Conservation (phyloP, 2,888 invertebrate species). For the Mactromeris polynyma region DNA sequence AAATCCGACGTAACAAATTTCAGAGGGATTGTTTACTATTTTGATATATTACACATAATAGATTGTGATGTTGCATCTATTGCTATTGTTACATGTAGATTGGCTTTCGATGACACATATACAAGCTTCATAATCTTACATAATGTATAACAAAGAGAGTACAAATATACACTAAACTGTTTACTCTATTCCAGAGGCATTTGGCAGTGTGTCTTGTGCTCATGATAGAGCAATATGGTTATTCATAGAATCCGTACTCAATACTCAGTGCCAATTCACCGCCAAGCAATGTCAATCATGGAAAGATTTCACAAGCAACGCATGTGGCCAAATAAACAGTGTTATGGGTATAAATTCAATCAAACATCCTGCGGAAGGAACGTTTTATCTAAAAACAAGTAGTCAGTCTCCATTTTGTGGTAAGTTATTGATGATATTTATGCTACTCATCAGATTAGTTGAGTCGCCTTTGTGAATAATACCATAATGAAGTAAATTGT, state of each 20-base stretch:
- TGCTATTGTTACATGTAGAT: too few relatives aligned
- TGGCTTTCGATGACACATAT: too few relatives aligned
- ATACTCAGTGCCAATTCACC: conserved; percentile 59
- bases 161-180: too few relatives aligned
- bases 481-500: too few relatives aligned
- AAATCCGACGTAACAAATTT: too few relatives aligned
- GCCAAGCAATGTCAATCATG: conserved; percentile 66
- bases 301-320: conserved; percentile 41
- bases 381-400: conserved; percentile 68
- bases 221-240: conserved; percentile 71
- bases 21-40: too few relatives aligned
- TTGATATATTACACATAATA: too few relatives aligned
- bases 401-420: conserved; percentile 66
- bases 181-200: conserved; percentile 65
- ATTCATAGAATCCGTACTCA: conserved; percentile 69
- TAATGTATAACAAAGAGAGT: too few relatives aligned
- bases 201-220: conserved; percentile 69
- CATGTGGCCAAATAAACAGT: neutral
- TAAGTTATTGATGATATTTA: neutral
- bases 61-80: too few relatives aligned
- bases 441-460: too few relatives aligned
- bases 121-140: too few relatives aligned
- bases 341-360: conserved; percentile 71
- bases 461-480: too few relatives aligned
- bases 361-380: conserved; percentile 52